Evolutionary conservation across 2,797 vertebrate genomes (phyloP).

Genomic region (Tangara arthus): DNA sequence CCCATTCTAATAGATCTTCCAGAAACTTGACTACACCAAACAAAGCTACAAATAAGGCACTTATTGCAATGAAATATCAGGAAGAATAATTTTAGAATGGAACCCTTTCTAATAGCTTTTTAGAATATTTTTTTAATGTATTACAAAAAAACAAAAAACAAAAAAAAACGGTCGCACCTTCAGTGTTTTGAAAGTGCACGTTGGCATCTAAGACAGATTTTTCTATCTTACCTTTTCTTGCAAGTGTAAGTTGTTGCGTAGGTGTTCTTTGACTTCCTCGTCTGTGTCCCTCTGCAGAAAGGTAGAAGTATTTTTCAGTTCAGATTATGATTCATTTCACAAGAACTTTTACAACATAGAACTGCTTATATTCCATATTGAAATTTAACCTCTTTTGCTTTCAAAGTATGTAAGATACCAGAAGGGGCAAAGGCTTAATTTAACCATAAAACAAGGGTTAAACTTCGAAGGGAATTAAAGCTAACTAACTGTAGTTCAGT

Average conservation of each 20-base stretch:
- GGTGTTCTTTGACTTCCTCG: slow-evolving; percentile 95
- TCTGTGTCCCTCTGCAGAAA: slow-evolving; percentile 91
- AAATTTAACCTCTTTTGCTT: not conserved
- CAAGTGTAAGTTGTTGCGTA: slow-evolving; percentile 91
- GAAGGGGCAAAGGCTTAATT: not conserved
- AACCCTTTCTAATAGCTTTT: not conserved
- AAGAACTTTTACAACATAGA: not conserved
- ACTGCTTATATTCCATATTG: not conserved
- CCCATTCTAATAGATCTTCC: not conserved
- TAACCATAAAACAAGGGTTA: not conserved
- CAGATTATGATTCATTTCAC: not conserved
- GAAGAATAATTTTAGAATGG: not conserved
- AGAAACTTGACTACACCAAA: not conserved
- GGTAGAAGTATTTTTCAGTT: not conserved
- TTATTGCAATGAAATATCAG: not conserved
- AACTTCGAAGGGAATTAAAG: not conserved
- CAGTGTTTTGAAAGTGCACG: not conserved
- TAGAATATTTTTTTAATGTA: not conserved
- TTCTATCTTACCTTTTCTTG: slow-evolving; percentile 86
- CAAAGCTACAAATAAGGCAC: not conserved
- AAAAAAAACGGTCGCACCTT: not conserved
- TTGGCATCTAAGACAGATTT: not conserved
- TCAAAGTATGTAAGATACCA: not conserved
- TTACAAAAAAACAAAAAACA: not conserved
- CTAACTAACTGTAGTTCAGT: not conserved